Percentiles rank a stretch among this genome's conserved stretches.
Evolutionary conservation across 37 sponge, comb jelly and placozoan genomes (phyloP).

Genomic region (Bolinopsis microptera): DNA sequence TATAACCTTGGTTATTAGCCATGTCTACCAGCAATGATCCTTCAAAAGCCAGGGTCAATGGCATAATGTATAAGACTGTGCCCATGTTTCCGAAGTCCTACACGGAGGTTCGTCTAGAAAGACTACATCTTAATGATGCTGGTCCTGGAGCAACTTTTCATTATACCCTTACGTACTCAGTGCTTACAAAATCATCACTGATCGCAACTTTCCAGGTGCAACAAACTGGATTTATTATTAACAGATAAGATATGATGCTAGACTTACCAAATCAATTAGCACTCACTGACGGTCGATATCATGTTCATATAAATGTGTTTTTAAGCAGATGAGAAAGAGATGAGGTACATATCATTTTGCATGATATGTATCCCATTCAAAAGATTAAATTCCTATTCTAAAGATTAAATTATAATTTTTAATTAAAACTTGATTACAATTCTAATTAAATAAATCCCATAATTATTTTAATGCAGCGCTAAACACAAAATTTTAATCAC

Average conservation of each 20-base stretch:
- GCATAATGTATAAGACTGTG: not conserved
- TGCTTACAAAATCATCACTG: not conserved
- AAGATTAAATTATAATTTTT: too few species aligned
- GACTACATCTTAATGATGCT: not conserved
- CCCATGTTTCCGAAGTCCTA: not conserved
- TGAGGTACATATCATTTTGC: too few species aligned
- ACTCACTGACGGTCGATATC: not conserved
- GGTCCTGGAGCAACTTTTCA: not conserved
- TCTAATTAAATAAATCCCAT: too few species aligned
- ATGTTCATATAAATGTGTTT: not conserved
- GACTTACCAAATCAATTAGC: not conserved
- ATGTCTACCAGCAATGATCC: too few species aligned
- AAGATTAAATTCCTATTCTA: too few species aligned
- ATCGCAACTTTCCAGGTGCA: not conserved
- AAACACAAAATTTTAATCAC: too few species aligned
- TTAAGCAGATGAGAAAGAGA: too few species aligned
- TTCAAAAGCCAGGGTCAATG: not conserved
- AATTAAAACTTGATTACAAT: too few species aligned
- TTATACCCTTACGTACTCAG: not conserved
- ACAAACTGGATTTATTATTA: not conserved
- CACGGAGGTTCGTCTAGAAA: not conserved
- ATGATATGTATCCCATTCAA: too few species aligned
- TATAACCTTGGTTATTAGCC: too few species aligned
- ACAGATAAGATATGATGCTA: not conserved
- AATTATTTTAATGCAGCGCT: too few species aligned